Conservation (phyloP, 1,140 invertebrate genomes). For the Charaxes varanes region DNA sequence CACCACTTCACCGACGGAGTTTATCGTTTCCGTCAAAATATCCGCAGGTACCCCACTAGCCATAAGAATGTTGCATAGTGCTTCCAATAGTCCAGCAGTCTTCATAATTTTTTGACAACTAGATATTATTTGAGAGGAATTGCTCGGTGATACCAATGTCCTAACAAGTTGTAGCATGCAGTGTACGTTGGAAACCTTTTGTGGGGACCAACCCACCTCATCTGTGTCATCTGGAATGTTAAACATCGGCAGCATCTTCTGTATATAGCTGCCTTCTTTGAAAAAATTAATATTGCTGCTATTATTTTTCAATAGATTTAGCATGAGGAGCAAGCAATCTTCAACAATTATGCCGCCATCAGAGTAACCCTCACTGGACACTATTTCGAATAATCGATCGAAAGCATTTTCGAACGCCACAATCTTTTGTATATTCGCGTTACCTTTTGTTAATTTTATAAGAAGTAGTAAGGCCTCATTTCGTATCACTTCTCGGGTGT, state of each 20-base stretch:
- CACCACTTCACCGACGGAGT: conserved; percentile 95
- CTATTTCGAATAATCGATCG: conserved; percentile 95
- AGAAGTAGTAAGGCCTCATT: conserved; percentile 97
- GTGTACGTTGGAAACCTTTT: conserved; percentile 96
- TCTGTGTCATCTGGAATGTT: conserved; percentile 81
- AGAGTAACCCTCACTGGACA: conserved; percentile 92
- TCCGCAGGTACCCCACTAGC: conserved; percentile 97
- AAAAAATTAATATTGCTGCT: conserved; percentile 99
- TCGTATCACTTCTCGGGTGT: conserved; percentile 95
- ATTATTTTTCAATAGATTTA: conserved; percentile 96
- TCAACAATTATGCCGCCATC: conserved; percentile 99
- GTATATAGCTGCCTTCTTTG: conserved; percentile 97
- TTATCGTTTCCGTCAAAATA: conserved; percentile 96
- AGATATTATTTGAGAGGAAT: conserved; percentile 81
- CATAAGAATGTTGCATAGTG: conserved; percentile 93
- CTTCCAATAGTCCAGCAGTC: conserved; percentile 86
- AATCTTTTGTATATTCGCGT: conserved; percentile 99
- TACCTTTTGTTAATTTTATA: conserved; percentile 94
- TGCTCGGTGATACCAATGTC: conserved; percentile 91
- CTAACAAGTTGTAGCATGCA: conserved; percentile 93
- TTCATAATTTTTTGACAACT: conserved; percentile 94
- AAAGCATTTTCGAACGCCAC: conserved; percentile 99
- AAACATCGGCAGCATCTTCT: conserved; percentile 92
- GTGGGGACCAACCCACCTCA: conserved; percentile 90
- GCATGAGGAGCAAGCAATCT: conserved; percentile 96